Conservation (phyloP, 2,113 vertebrate species). For the Ptilonorhynchus violaceus region DNA sequence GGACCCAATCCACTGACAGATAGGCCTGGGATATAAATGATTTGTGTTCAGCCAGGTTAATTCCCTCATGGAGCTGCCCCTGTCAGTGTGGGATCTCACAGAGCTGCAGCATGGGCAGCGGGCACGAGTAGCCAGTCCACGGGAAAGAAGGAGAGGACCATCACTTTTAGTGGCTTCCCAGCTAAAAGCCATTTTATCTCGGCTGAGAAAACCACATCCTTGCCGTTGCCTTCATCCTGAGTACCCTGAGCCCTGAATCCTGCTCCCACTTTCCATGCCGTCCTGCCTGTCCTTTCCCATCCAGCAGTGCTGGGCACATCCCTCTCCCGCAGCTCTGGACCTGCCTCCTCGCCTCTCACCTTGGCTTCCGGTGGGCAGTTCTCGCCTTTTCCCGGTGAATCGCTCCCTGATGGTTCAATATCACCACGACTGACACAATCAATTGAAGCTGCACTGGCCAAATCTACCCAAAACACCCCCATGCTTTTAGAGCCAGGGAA, state of each 20-base stretch:
- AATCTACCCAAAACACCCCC: background rate
- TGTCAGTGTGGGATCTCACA: background rate
- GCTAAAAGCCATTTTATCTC: background rate
- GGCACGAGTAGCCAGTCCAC: background rate
- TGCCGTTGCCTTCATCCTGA: background rate
- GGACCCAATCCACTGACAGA: background rate
- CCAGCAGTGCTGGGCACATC: background rate
- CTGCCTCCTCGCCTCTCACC: background rate
- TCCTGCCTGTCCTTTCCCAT: background rate
- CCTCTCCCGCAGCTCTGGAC: background rate
- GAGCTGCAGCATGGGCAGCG: background rate
- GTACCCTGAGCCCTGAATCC: background rate
- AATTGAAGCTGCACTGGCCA: background rate
- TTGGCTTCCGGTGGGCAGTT: background rate
- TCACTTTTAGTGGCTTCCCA: background rate
- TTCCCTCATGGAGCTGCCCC: background rate
- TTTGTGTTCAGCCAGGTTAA: background rate
- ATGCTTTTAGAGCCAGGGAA: background rate
- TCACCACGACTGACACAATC: background rate
- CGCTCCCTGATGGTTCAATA: background rate
- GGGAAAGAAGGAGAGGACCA: background rate
- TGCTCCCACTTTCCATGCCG: background rate
- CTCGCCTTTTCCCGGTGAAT: background rate
- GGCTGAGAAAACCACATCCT: rapidly evolving
- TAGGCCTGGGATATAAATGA: background rate